phyloP scores from a whole-genome alignment of 2,113 vertebrate genomes.

The Rhegmatorhina hoffmannsi region DNA sequence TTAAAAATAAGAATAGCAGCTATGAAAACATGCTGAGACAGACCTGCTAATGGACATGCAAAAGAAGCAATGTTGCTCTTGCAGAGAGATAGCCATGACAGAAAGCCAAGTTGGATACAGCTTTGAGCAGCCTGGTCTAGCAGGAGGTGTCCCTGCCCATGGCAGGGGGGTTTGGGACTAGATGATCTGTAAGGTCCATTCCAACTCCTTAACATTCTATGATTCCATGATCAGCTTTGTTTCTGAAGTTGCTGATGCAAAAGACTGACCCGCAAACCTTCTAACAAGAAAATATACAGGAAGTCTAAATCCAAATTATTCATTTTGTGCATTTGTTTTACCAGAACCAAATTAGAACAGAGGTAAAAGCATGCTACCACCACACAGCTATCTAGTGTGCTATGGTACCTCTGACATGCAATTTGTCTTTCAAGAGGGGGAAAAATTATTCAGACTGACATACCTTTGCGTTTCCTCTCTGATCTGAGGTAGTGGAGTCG shows the following conservation, averaged over 20 bases:
- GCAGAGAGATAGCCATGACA: not conserved
- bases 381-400: not conserved
- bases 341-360: not conserved
- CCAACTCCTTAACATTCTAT: not conserved
- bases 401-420: conserved; percentile 2
- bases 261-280: not conserved
- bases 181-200: not conserved
- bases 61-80: not conserved
- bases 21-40: not conserved
- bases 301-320: conserved; percentile 11
- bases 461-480: conserved; percentile 32
- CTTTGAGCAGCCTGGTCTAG: not conserved
- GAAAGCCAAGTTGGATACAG: not conserved
- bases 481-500: not conserved
- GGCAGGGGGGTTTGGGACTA: not conserved
- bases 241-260: not conserved
- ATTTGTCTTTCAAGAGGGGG: conserved; percentile 48
- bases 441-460: conserved; percentile 19
- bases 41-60: not conserved
- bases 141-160: not conserved
- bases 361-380: not conserved
- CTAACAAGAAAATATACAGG: not conserved
- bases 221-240: not conserved
- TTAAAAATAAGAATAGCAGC: not conserved
- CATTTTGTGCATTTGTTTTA: conserved; percentile 2